These are phyloP conservation scores for Holcopasites calliopsidis DNA, from an alignment of 1,140 invertebrate species.

Conservation along the genomic window DNA sequence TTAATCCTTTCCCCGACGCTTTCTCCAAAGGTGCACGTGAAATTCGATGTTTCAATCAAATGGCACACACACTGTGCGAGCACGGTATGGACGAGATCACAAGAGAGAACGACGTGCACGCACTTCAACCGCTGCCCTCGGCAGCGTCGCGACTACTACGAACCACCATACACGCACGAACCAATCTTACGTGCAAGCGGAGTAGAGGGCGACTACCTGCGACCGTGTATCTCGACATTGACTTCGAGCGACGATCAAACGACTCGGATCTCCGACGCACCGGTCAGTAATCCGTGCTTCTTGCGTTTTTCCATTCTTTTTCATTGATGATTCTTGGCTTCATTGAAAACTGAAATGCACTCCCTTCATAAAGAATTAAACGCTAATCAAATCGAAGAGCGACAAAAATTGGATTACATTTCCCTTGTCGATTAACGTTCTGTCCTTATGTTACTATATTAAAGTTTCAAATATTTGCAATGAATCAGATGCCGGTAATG, in stretches of 20 bases:
- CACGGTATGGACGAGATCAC: slow-evolving; percentile 3
- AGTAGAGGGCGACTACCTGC: slow-evolving; percentile 50
- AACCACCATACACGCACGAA: slow-evolving; percentile 8
- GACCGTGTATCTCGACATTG: slow-evolving; percentile 44
- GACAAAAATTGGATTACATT: no score
- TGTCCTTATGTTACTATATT: no score
- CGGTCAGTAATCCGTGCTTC: slow-evolving; percentile 8
- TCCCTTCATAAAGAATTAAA: no score
- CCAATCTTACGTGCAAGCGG: slow-evolving; percentile 21
- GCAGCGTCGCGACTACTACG: slow-evolving; percentile 58
- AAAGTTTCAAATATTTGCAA: no score
- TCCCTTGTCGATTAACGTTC: no score
- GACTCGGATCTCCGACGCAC: not conserved
- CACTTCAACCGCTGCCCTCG: slow-evolving; percentile 48
- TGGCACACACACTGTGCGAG: not conserved
- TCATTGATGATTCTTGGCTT: not conserved
- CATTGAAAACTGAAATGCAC: no score
- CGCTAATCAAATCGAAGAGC: no score
- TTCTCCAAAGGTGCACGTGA: not conserved
- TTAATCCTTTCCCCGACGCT: not conserved
- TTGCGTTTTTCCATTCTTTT: not conserved
- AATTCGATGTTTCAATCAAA: not conserved
- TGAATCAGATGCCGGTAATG: no score
- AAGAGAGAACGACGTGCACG: slow-evolving; percentile 27
- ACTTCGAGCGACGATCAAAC: slow-evolving; percentile 32